These are phyloP conservation scores for Dreissena polymorpha DNA, from an alignment of 1,140 invertebrate species.

Conservation along the genomic window DNA sequence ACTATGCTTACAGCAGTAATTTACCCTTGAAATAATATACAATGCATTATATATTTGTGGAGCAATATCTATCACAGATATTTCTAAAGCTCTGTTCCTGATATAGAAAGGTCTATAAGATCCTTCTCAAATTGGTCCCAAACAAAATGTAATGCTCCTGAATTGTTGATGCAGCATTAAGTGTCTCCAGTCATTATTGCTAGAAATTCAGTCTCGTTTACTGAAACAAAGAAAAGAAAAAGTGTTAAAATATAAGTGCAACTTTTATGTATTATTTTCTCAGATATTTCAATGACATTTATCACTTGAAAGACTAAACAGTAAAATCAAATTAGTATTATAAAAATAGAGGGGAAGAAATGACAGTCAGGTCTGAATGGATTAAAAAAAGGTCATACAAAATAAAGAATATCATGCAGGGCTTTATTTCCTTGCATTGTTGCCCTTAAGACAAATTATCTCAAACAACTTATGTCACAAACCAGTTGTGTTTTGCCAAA, in stretches of 20 bases:
- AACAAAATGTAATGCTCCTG: neutral
- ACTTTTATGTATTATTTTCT: neutral
- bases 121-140: neutral
- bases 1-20: too few species aligned
- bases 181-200: conserved; percentile 79
- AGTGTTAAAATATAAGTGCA: conserved; percentile 13
- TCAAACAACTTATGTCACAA: too few species aligned
- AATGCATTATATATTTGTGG: too few species aligned
- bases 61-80: too few species aligned
- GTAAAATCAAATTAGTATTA: neutral
- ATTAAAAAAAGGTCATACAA: neutral
- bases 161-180: conserved; percentile 49
- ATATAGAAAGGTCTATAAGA: too few species aligned
- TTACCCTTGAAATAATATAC: too few species aligned
- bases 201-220: conserved; percentile 78
- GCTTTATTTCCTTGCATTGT: too few species aligned
- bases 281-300: neutral
- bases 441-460: too few species aligned
- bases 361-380: neutral
- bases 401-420: too few species aligned
- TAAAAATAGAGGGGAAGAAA: neutral
- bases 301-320: neutral
- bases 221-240: conserved; percentile 67
- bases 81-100: too few species aligned
- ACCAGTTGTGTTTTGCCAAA: too few species aligned